phyloP scores from a whole-genome alignment of 2,888 invertebrate genomes.

The Drosophila niveifrons region DNA sequence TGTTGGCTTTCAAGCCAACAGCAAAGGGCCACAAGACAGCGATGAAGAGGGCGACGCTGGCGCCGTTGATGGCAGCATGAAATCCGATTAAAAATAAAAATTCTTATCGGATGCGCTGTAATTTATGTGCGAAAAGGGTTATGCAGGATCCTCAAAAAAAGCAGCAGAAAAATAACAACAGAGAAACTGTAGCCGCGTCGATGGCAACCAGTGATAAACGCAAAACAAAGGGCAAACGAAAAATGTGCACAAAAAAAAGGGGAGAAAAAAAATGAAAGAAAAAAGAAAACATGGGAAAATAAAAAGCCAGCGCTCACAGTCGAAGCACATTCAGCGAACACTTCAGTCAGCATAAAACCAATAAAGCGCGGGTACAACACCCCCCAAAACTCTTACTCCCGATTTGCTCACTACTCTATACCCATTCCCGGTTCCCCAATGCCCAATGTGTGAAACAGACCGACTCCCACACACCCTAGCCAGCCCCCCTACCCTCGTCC shows the following conservation, averaged over 20 bases:
- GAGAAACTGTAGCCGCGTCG: constrained; percentile 73
- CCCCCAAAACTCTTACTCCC: constrained; percentile 14
- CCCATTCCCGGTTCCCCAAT: constrained; percentile 3
- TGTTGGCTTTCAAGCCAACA: constrained; percentile 69
- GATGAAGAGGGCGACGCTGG: constrained; percentile 48
- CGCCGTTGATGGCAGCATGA: constrained; percentile 80
- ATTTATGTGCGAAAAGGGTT: constrained; percentile 84
- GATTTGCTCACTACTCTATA: not conserved
- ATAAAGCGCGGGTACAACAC: constrained; percentile 69
- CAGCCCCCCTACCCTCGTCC: not conserved
- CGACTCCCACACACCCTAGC: constrained; percentile 1
- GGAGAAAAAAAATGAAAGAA: constrained; percentile 22
- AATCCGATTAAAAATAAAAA: constrained; percentile 84
- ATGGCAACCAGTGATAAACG: constrained; percentile 79
- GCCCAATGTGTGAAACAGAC: constrained; percentile 13
- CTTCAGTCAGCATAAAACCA: constrained; percentile 72
- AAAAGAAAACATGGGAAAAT: constrained; percentile 35
- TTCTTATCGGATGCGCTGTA: constrained; percentile 83
- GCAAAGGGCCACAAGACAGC: constrained; percentile 53
- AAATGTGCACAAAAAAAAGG: constrained; percentile 54
- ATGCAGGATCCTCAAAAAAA: constrained; percentile 52
- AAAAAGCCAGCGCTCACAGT: constrained; percentile 61
- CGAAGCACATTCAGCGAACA: constrained; percentile 55
- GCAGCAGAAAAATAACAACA: constrained; percentile 32
- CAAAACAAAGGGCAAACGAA: constrained; percentile 78